A percentile compares a stretch with the other conserved stretches of the same genome.
Conservation (phyloP, 2,888 invertebrate genomes). For the Amphipoea oculea region DNA sequence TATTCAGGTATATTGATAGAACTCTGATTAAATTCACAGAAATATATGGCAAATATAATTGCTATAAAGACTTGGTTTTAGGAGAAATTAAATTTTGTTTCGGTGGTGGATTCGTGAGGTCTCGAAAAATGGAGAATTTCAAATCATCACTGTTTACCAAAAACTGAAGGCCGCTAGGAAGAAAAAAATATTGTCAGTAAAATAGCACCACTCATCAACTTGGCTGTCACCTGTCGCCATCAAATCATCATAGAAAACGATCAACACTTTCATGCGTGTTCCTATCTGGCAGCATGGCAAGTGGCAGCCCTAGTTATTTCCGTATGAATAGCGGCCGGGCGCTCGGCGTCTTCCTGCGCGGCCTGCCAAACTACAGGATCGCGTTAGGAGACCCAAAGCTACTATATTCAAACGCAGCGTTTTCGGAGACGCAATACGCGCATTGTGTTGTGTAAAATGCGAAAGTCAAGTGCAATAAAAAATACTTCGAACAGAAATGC, state of each 20-base stretch:
- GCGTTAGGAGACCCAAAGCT: conserved; percentile 26
- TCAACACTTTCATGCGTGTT: conserved; percentile 16
- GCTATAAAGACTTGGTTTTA: neutral
- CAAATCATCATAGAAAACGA: conserved; percentile 9
- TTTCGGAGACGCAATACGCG: conserved; percentile 7
- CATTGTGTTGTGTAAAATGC: neutral
- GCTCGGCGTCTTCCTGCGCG: conserved; percentile 75
- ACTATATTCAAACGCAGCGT: conserved; percentile 38
- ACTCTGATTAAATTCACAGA: neutral
- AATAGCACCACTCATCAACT: neutral
- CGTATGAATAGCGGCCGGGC: conserved; percentile 79
- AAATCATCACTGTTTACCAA: neutral
- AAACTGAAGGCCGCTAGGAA: neutral
- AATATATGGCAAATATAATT: neutral
- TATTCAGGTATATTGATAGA: neutral
- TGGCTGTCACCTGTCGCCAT: neutral
- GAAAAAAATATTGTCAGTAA: neutral
- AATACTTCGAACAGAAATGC: neutral
- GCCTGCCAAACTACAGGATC: conserved; percentile 58
- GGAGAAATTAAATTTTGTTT: neutral
- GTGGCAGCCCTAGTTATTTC: conserved; percentile 75
- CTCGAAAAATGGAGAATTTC: neutral
- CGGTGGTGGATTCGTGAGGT: neutral
- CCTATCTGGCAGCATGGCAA: conserved; percentile 24
- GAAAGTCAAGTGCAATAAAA: neutral